Conservation (phyloP, 1,140 invertebrate genomes). For the Drosophila punjabiensis region DNA sequence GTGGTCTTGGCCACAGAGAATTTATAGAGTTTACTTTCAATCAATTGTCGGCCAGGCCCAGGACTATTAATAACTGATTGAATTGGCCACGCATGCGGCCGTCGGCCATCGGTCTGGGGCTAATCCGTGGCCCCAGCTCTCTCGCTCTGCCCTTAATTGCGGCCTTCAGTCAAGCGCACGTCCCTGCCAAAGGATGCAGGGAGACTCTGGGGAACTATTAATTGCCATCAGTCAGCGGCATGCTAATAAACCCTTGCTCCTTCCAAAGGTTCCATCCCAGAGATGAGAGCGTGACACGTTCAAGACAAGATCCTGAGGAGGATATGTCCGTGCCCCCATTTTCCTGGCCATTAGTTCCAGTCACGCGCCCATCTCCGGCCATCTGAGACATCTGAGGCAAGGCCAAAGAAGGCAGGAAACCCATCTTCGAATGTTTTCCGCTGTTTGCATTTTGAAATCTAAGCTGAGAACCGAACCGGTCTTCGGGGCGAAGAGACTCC, state of each 20-base stretch:
- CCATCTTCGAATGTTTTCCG: slow-evolving; percentile 75
- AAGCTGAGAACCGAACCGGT: slow-evolving; percentile 69
- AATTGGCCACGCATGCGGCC: slow-evolving; percentile 44
- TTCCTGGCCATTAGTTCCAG: slow-evolving; percentile 13
- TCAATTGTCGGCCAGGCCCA: slow-evolving; percentile 62
- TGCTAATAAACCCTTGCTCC: slow-evolving; percentile 69
- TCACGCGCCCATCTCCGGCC: slow-evolving; percentile 29
- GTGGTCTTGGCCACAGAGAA: slow-evolving; percentile 47
- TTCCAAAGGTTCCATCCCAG: neutral
- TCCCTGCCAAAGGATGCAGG: slow-evolving; percentile 20
- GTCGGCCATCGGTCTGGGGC: neutral
- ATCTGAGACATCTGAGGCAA: slow-evolving; percentile 15
- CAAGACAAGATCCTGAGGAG: neutral
- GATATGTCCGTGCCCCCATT: neutral
- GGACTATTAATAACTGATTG: slow-evolving; percentile 78
- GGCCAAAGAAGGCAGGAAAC: slow-evolving; percentile 55
- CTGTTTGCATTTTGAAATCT: slow-evolving; percentile 81
- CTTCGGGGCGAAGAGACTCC: slow-evolving; percentile 25
- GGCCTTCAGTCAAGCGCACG: slow-evolving; percentile 46
- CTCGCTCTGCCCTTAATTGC: slow-evolving; percentile 45
- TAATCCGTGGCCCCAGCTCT: slow-evolving; percentile 20
- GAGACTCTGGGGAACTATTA: slow-evolving; percentile 44
- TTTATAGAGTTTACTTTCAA: slow-evolving; percentile 60
- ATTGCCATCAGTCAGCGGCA: slow-evolving; percentile 72
- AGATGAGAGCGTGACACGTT: slow-evolving; percentile 27